Evolutionary conservation across 2,888 invertebrate genomes (phyloP).

Genomic region (Epinotia nisella): DNA sequence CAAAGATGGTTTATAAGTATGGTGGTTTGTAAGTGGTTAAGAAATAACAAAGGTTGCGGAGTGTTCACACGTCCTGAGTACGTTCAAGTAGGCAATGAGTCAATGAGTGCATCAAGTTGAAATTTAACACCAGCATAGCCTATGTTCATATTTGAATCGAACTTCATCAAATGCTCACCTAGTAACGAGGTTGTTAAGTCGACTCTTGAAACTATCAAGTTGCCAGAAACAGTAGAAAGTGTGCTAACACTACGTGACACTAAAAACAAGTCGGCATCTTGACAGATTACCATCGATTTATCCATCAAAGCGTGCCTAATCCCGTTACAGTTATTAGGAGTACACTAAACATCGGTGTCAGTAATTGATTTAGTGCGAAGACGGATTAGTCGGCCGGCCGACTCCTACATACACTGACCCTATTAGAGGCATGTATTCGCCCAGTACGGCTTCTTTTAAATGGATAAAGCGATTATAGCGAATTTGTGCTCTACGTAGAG

Average conservation of each 20-base stretch:
- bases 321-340: slow-evolving; percentile 71
- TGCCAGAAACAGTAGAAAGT: slow-evolving; percentile 38
- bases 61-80: not conserved
- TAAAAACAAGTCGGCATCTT: slow-evolving; percentile 61
- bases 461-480: slow-evolving; percentile 70
- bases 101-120: no score
- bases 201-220: slow-evolving; percentile 20
- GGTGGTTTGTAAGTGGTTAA: no score
- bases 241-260: slow-evolving; percentile 53
- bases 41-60: not conserved
- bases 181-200: slow-evolving; percentile 6
- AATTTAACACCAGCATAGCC: not conserved
- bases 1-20: not conserved
- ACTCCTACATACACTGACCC: slow-evolving; percentile 68
- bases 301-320: slow-evolving; percentile 69
- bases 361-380: slow-evolving; percentile 75
- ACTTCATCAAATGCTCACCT: not conserved
- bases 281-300: slow-evolving; percentile 61
- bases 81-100: not conserved
- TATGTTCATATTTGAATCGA: not conserved
- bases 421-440: slow-evolving; percentile 63
- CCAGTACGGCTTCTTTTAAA: slow-evolving; percentile 75
- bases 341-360: slow-evolving; percentile 59
- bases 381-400: slow-evolving; percentile 68
- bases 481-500: slow-evolving; percentile 63